Percentiles rank a stretch among this genome's conserved stretches.
phyloP scores from a whole-genome alignment of 2,888 invertebrate genomes.

The Drosophila ochracea region DNA sequence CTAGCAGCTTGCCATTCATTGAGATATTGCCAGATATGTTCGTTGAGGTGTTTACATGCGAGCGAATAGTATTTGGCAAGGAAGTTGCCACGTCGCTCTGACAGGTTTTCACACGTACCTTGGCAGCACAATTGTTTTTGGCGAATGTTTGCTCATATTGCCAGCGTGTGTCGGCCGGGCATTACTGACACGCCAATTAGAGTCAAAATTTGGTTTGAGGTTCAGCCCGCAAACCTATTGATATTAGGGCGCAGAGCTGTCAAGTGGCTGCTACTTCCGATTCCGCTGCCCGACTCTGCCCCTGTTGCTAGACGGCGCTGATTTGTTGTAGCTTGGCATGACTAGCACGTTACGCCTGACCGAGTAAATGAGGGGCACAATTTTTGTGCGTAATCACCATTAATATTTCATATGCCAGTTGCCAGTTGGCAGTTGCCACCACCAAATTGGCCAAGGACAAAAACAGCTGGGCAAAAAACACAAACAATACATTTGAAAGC shows the following conservation, averaged over 20 bases:
- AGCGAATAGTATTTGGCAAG: not conserved
- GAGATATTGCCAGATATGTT: not conserved
- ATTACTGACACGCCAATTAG: constrained; percentile 27
- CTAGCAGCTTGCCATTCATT: not conserved
- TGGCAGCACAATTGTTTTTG: not conserved
- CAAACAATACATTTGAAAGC: constrained; percentile 22
- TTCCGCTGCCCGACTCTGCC: not conserved
- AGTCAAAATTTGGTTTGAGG: constrained; percentile 20
- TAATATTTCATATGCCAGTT: constrained; percentile 44
- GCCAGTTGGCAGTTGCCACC: constrained; percentile 1
- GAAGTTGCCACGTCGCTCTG: not conserved
- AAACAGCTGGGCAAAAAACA: not conserved
- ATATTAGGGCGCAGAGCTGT: constrained; percentile 29
- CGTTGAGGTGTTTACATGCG: not conserved
- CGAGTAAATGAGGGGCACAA: constrained; percentile 19
- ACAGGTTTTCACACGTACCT: not conserved
- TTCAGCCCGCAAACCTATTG: constrained; percentile 6
- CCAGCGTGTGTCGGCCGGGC: not conserved
- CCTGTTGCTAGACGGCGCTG: constrained; percentile 10
- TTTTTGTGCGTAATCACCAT: constrained; percentile 39
- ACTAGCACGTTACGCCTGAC: constrained; percentile 17
- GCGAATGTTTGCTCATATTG: not conserved
- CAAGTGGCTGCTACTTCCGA: constrained; percentile 11
- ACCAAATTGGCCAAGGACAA: constrained; percentile 35
- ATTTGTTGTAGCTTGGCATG: constrained; percentile 32